Conservation (phyloP, 2,797 vertebrate genomes). For the Columba guinea region DNA sequence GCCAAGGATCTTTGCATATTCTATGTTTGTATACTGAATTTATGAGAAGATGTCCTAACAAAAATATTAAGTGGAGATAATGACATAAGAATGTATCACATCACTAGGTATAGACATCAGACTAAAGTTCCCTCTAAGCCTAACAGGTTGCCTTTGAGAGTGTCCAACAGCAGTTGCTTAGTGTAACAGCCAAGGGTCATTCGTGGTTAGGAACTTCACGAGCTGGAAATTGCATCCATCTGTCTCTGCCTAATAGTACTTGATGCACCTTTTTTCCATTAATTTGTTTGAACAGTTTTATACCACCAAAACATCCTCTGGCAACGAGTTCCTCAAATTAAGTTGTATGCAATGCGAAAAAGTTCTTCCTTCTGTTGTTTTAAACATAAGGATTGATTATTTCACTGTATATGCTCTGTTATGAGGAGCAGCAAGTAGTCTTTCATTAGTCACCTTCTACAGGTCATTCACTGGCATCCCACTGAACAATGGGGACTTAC, state of each 20-base stretch:
- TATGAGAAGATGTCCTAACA: neutral
- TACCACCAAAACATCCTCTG: conserved; percentile 10
- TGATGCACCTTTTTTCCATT: conserved; percentile 1
- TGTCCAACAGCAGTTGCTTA: neutral
- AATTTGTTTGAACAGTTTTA: neutral
- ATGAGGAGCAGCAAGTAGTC: neutral
- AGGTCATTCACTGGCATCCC: neutral
- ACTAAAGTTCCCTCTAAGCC: neutral
- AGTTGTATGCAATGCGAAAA: neutral
- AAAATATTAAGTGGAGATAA: neutral
- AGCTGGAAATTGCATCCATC: neutral
- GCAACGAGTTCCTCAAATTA: neutral
- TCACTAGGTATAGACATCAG: neutral
- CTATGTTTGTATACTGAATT: neutral
- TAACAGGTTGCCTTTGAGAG: neutral
- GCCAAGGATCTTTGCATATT: neutral
- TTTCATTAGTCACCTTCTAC: conserved; percentile 32
- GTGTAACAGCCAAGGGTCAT: neutral
- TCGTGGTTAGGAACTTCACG: neutral
- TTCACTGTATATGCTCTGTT: neutral
- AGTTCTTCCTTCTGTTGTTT: conserved; percentile 10
- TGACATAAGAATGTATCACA: neutral
- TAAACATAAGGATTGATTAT: neutral
- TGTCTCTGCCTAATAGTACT: neutral
- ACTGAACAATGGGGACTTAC: neutral